Evolutionary conservation across 2,797 vertebrate genomes (phyloP), one percentile per base, ranked within the genome.

Genomic region (Chaetophractus vellerosus): DNA sequence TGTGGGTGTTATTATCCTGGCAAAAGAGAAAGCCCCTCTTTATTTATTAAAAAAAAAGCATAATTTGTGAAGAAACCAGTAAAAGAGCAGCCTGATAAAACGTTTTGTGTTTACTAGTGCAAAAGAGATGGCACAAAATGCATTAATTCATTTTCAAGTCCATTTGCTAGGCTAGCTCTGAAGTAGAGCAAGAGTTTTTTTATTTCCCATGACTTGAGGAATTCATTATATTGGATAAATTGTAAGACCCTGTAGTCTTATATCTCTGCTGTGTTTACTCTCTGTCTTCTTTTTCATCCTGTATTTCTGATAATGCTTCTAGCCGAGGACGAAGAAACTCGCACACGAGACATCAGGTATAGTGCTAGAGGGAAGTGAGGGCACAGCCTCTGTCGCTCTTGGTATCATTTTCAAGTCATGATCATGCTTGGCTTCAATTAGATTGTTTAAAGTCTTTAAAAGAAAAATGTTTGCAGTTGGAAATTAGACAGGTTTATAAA

Each of bases 311-410:
- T 98, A 97, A 98, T 98, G 98, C 98, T 98, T 98, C 98, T 99
- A 99, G 99, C 99, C 99, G 99, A 95, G 99, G 99, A 99, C 99
- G 99, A 98, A 99, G 99, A 98, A 99, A 99, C 98, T 99, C 99
- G 96, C 99, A 99, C 98, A 98, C 99, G 15, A 99, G 99, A 98
- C 99, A 99, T 98, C 99, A 99, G 99, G 99, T 99, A 99, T 97
- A 97, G 98, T 98, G 97, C 97, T 97, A 63, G 84, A 96, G 97
- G 95, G 97, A 96, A 69, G 71, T 64, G 78, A 96, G 93, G 74
- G 59, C 57, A 11, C 38, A 4, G 76, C 74, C 78, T 85, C 93
- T 81, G 31, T 75, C 18, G 0, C 88, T 92, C 96, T 72, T 9
- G 85, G n/a, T 75, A 84, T 96, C 11, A 0, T 94, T 88, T 61